Percentiles rank a stretch among this genome's conserved stretches.
Evolutionary conservation across 2,888 invertebrate genomes (phyloP).

Genomic region (Parnassius smintheus): DNA sequence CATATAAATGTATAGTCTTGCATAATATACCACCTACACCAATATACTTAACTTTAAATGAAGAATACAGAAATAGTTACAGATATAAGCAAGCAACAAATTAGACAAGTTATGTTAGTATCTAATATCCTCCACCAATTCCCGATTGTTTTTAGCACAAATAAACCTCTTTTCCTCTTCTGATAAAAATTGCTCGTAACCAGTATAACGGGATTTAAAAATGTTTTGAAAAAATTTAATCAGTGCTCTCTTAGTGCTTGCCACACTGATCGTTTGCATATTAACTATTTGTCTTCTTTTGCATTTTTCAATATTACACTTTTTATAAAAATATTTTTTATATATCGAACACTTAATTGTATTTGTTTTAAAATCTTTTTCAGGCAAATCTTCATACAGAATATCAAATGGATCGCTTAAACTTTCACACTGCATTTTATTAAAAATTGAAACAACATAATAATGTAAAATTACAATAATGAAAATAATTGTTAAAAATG

Average conservation of each 20-base stretch:
- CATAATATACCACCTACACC: too few species aligned
- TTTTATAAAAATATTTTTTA: slow-evolving; percentile 50
- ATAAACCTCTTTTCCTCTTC: slow-evolving; percentile 87
- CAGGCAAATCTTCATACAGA: slow-evolving; percentile 36
- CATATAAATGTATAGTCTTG: too few species aligned
- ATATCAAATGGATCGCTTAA: slow-evolving; percentile 32
- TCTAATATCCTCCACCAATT: slow-evolving; percentile 62
- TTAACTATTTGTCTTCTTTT: slow-evolving; percentile 44
- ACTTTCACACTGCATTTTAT: slow-evolving; percentile 30
- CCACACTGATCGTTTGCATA: slow-evolving; percentile 57
- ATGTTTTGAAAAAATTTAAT: slow-evolving; percentile 61
- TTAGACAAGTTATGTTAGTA: slow-evolving; percentile 27
- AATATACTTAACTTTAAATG: too few species aligned
- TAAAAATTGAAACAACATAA: slow-evolving; percentile 3
- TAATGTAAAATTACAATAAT: not conserved
- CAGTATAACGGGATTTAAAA: slow-evolving; percentile 71
- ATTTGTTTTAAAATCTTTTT: slow-evolving; percentile 33
- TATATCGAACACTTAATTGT: slow-evolving; percentile 52
- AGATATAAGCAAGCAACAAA: too few species aligned
- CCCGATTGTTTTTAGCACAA: slow-evolving; percentile 39
- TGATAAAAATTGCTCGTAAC: slow-evolving; percentile 83
- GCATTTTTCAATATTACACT: slow-evolving; percentile 50
- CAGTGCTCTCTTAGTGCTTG: slow-evolving; percentile 61
- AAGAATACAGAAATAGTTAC: too few species aligned
- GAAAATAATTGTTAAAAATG: not conserved